Conservation (phyloP, 2,113 vertebrate genomes). For the Sapajus apella region DNA sequence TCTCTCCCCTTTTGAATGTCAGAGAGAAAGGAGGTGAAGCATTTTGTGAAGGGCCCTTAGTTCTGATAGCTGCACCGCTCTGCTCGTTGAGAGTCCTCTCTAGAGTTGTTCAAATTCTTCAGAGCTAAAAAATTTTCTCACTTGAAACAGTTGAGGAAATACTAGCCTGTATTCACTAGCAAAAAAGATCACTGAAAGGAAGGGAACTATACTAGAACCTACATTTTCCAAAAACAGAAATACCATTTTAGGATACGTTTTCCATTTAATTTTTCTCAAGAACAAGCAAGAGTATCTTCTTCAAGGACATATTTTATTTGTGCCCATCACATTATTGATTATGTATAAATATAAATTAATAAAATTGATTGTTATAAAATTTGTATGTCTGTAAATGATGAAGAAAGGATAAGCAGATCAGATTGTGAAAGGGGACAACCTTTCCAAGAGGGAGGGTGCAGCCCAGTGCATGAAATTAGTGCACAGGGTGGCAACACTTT, state of each 20-base stretch:
- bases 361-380: not conserved
- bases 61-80: not conserved
- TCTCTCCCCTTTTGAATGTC: not conserved
- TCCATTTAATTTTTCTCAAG: not conserved
- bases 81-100: not conserved
- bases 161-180: not conserved
- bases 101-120: constrained; percentile 37
- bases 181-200: not conserved
- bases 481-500: not conserved
- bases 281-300: not conserved
- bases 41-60: not conserved
- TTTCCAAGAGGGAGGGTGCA: not conserved
- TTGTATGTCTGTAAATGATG: not conserved
- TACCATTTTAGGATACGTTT: not conserved
- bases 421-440: not conserved
- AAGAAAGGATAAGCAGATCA: not conserved
- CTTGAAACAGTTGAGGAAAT: constrained; percentile 32
- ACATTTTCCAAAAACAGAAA: not conserved
- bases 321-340: not conserved
- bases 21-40: not conserved
- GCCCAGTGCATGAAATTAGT: not conserved
- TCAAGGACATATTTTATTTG: not conserved
- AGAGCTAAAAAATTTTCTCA: constrained; percentile 29
- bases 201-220: not conserved
- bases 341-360: not conserved